phyloP scores from a whole-genome alignment of 2,113 vertebrate genomes.

The Microtus pennsylvanicus region DNA sequence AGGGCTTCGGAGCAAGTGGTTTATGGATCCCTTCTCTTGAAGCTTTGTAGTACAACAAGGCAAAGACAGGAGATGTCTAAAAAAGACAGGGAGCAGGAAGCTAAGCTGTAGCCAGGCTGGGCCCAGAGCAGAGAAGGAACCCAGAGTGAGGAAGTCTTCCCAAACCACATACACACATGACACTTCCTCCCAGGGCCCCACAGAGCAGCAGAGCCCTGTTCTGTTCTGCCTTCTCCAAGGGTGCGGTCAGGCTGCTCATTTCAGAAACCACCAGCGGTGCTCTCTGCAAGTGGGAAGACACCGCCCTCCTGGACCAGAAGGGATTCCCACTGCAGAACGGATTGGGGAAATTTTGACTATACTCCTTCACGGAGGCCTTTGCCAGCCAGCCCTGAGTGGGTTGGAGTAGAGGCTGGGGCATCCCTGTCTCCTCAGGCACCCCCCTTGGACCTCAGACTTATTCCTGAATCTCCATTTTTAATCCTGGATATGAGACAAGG shows the following conservation, averaged over 20 bases:
- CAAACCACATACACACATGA: background rate
- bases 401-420: background rate
- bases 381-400: background rate
- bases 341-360: conserved; percentile 22
- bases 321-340: background rate
- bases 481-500: background rate
- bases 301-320: background rate
- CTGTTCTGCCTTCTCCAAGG: background rate
- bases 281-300: background rate
- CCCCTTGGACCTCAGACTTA: background rate
- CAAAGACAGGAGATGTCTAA: background rate
- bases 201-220: background rate
- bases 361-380: background rate
- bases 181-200: background rate
- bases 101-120: background rate
- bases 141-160: background rate
- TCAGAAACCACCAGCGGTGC: background rate
- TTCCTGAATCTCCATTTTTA: background rate
- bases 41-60: background rate
- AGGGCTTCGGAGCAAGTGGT: background rate
- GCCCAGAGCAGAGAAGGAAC: background rate
- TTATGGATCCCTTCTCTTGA: background rate
- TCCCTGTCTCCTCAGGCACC: background rate
- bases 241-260: background rate
- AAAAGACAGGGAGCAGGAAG: background rate